A percentile compares a stretch with the other conserved stretches of the same genome.
phyloP scores from a whole-genome alignment of 1,140 invertebrate species.

The Phenacoccus solenopsis region DNA sequence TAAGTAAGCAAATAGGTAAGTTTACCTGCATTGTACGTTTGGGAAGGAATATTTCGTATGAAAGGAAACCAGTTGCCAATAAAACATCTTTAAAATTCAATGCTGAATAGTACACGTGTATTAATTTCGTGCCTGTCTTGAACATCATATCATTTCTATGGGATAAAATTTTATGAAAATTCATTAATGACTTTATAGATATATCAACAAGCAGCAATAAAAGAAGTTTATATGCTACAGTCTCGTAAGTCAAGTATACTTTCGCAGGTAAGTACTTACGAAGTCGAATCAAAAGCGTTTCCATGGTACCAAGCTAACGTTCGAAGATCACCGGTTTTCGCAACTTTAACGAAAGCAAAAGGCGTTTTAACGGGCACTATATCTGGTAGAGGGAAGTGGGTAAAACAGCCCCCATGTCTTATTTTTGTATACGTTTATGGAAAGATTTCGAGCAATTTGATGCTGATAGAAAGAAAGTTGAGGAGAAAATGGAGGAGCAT shows the following conservation, averaged over 20 bases:
- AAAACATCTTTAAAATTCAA: constrained; percentile 95
- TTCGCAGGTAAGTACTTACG: neutral
- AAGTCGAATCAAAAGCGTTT: neutral
- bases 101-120: constrained; percentile 72
- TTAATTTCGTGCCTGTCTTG: neutral
- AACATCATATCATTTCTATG: too few relatives aligned
- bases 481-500: constrained; percentile 34
- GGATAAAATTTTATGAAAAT: too few relatives aligned
- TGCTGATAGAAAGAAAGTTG: constrained; percentile 22
- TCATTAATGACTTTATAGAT: too few relatives aligned
- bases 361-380: constrained; percentile 34
- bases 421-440: constrained; percentile 30
- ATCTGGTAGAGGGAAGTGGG: constrained; percentile 51
- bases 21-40: neutral
- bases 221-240: too few relatives aligned
- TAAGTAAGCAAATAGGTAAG: too few relatives aligned
- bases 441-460: constrained; percentile 36
- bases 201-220: too few relatives aligned
- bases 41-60: constrained; percentile 64
- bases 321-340: constrained; percentile 68
- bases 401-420: constrained; percentile 36
- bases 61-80: constrained; percentile 86
- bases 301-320: constrained; percentile 71
- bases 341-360: constrained; percentile 66
- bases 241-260: too few relatives aligned